phyloP scores from a whole-genome alignment of 2,888 invertebrate genomes.

The Acrobeloides nanus region DNA sequence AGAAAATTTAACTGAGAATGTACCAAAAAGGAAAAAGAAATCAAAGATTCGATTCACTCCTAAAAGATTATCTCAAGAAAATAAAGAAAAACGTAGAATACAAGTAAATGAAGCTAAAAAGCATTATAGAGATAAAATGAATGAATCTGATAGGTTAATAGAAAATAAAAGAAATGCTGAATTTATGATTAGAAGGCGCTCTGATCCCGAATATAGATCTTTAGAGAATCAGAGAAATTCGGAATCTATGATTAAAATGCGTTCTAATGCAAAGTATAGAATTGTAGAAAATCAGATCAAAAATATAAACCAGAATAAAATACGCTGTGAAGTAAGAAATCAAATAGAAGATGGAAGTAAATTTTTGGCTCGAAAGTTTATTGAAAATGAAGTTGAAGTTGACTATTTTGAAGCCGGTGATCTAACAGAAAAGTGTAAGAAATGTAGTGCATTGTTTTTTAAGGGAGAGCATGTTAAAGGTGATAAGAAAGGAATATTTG shows the following conservation, averaged over 20 bases:
- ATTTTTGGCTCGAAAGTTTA: neutral
- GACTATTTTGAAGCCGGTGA: neutral
- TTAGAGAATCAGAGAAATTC: neutral
- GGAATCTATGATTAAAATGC: neutral
- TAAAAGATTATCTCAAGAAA: no score
- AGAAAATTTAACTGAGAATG: neutral
- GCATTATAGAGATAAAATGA: neutral
- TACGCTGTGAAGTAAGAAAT: neutral
- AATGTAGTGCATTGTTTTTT: constrained; percentile 1
- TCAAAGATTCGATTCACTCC: no score
- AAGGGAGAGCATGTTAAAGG: neutral
- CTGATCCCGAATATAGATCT: neutral
- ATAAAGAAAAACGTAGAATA: no score
- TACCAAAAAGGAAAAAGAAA: neutral
- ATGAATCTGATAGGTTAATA: neutral
- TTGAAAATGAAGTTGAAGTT: constrained; percentile 3
- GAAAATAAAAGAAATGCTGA: neutral
- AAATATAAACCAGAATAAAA: constrained; percentile 1
- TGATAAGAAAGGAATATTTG: neutral
- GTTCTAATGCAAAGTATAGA: neutral
- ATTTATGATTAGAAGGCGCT: neutral
- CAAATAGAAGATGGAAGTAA: neutral
- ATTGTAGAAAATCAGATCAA: neutral
- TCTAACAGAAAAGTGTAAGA: neutral
- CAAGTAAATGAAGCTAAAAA: neutral